Base-by-base conservation (phyloP, 2,888 invertebrate species). In the Sphaerophoria taeniata region DNA sequence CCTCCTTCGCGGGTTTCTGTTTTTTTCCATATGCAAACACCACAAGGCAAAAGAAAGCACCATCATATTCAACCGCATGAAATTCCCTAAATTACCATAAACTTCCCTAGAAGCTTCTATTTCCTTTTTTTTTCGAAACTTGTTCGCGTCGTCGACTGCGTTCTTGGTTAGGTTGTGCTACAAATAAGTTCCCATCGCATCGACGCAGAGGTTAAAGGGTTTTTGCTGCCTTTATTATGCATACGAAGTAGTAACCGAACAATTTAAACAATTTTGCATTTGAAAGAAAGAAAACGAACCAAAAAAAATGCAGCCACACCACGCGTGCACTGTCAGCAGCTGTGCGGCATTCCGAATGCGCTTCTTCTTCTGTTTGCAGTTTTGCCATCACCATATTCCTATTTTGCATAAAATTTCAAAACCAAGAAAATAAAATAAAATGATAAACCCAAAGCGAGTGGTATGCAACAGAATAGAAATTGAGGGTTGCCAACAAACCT, bases 261-360 rank as follows among this genome's bases (percentile, higher is more conserved):
- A 79, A 79, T 84, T 84, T 84, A 84, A 84, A 84, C 74, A 84
- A 79, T 84, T 84, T 65, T 49, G n/a, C 53, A 31, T 58, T 53
- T 34, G 51, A 51, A 67, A 61, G 60, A 60, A 24, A 11, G 34
- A 11, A 36, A 39, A 34, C 11, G 7, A 53, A 6, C n/a, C n/a
- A 74, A 75, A 43, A 73, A 63, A 60, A 47, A 47, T 3, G 4
- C 47, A 2, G 16, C 9, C 36, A n/a, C 49, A 49, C 49, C 24
- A 2, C 74, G 47, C 71, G 58, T 65, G 58, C 70, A 70, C 74
- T 75, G 70, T 84, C 83, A 84, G 71, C 83, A 75, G 83, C 67
- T 76, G 76, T 55, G 72, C 31, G 73, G 76, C 61, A 51, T 69
- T 69, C 39, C 67, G 36, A 61, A 43, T 61, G 61, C 73, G n/a